Evolutionary conservation across 64 coral and sea anemone genomes (phyloP), one percentile per base, ranked within the genome.

Genomic region (Orbicella faveolata): DNA sequence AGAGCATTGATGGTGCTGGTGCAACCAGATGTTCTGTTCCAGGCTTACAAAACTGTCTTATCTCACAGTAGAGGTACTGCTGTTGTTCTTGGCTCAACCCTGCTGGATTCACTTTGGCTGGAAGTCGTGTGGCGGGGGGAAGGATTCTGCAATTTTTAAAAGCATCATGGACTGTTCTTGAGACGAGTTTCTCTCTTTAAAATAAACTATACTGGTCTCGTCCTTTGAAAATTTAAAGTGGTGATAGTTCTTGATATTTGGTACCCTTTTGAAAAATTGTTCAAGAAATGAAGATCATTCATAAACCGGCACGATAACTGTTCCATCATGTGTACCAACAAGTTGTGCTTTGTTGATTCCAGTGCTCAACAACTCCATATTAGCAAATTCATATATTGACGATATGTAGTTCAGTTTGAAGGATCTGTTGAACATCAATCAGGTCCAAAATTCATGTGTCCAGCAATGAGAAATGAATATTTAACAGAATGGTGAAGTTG

Each of bases 161-260:
- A 81, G 74, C 33, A 76, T 36, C 73, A 6, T 20, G 12, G 75
- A 48, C 37, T 77, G 34, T 77, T 77, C 75, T 14, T 30, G 75
- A 77, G 75, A 77, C 12, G 36, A 21, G 75, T 48, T 21, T 16
- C 75, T 77, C 16, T 48, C 37, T 61, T 77, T 77, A 21, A 77
- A 77, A 21, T 48, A 77, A 37, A 44, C 75, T 48, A 13, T 20
- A 77, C 75, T 34, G 36, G 75, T 1, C 2, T 63, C 10, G 19
- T 63, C 61, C 8, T 63, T 63, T 13, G 61, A 16, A 19, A 63
- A 63, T 80, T 48, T 20, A 36, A 78, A 78, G 37, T 78, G 76
- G 18, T 78, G 76, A 23, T 78, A 78, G 35, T 21, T 77, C 36
- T 77, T 77, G 36, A 77, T 77, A 34, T 77, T 77, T 44, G 34